Conservation (phyloP, 2,888 invertebrate genomes). For the Anorthoa munda region DNA sequence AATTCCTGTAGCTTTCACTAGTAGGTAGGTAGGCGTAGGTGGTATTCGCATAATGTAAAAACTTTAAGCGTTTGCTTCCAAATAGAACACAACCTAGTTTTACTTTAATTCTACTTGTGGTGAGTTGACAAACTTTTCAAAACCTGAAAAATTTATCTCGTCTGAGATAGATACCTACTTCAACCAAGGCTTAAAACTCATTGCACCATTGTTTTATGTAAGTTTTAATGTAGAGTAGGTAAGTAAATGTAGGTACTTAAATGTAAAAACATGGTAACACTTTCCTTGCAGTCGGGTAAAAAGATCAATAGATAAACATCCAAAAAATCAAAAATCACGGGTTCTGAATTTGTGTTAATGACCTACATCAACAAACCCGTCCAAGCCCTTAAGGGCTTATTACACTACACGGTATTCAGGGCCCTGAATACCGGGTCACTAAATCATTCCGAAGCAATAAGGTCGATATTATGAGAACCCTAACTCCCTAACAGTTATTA, state of each 20-base stretch:
- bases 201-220: background rate
- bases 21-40: no score
- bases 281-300: no score
- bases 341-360: background rate
- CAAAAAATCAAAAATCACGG: background rate
- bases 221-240: background rate
- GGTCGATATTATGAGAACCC: no score
- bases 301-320: no score
- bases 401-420: no score
- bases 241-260: no score
- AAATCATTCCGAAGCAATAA: no score
- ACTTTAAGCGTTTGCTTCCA: background rate
- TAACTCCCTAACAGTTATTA: no score
- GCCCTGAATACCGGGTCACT: no score
- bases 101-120: background rate
- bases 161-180: background rate
- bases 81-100: background rate
- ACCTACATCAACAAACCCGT: background rate
- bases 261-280: no score
- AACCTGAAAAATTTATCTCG: background rate
- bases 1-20: slow-evolving; percentile 40
- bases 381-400: no score
- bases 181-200: background rate
- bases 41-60: slow-evolving; percentile 15
- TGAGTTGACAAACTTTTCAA: background rate